Base-by-base conservation (phyloP, 2,113 vertebrate species). In the Petrocephalus zakoni region DNA sequence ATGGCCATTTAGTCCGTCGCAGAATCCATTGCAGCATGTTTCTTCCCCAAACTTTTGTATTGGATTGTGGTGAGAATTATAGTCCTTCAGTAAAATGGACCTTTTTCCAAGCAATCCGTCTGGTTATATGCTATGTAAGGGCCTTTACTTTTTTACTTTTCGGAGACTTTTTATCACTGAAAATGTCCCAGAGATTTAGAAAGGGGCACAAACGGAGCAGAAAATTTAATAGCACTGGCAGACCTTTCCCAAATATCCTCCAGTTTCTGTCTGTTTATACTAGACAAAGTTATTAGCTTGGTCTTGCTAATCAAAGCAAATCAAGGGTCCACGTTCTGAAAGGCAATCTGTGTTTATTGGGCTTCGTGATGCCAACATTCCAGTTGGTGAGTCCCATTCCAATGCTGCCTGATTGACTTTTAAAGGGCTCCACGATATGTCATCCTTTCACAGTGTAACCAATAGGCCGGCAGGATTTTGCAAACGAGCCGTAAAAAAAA, bases 271-370 rank as follows among this genome's bases (percentile, higher is more conserved):
- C 85, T 90, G 85, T 83, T 90, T 89, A 84, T 75, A 90, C 78
- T 84, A 56, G 72, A 75, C 90, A 89, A 85, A 87, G 90, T 89
- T 89, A 90, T 90, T 90, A 89, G 88, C 82, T 89, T 89, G 88
- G 85, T 61, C 53, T 78, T 61, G 72, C 89, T 89, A 90, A 85
- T 90, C 89, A 88, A 88, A 90, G 87, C 89, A 88, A 90, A 89
- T 88, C 81, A 85, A 85, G 81, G 58, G 58, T 85, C 61, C 21
- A 25, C 81, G 15, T 85, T 90, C 87, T 85, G 89, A 90, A 90
- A 90, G 86, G 81, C 87, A 88, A 88, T 90, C 86, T 90, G 82
- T 88, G 89, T 90, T 90, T 88, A 90, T 90, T 88, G 87, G 89
- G 87, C 89, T 85, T 85, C 29, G 46, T 15, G 82, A 85, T 58